A percentile compares a stretch with the other conserved stretches of the same genome.
Evolutionary conservation across 2,113 vertebrate species (phyloP).

Genomic region (Eleginops maclovinus): DNA sequence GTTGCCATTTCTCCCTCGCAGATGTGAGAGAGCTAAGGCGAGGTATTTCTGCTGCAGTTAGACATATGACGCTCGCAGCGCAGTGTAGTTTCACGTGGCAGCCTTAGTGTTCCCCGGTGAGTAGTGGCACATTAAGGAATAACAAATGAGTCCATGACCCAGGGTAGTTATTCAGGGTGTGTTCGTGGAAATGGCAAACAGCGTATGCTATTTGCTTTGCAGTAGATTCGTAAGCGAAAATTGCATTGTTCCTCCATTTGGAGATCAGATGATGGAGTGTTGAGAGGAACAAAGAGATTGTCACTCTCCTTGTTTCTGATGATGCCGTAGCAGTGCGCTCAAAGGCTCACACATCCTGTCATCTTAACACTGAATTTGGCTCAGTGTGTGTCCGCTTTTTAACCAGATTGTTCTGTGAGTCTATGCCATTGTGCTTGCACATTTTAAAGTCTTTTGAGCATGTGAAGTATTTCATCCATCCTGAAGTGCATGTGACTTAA

Average conservation of each 20-base stretch:
- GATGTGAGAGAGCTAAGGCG: constrained; percentile 50
- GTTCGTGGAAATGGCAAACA: constrained; percentile 70
- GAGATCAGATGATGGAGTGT: constrained; percentile 74
- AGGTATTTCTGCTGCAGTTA: constrained; percentile 64
- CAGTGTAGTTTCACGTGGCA: constrained; percentile 62
- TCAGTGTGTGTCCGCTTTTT: constrained; percentile 28
- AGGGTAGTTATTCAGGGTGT: constrained; percentile 74
- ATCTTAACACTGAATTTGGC: constrained; percentile 45
- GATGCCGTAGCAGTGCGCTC: constrained; percentile 42
- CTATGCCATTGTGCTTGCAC: not conserved
- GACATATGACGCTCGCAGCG: constrained; percentile 59
- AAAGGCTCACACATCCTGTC: constrained; percentile 68
- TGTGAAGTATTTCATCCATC: not conserved
- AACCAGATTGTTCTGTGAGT: not conserved
- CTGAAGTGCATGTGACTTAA: constrained; percentile 22
- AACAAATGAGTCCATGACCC: constrained; percentile 80
- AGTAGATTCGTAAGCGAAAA: constrained; percentile 78
- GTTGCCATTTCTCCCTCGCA: constrained; percentile 47
- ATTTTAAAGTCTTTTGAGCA: not conserved
- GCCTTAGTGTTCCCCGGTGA: constrained; percentile 70
- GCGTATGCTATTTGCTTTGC: constrained; percentile 76
- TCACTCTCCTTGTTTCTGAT: constrained; percentile 60
- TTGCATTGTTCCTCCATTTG: constrained; percentile 79
- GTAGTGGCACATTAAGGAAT: constrained; percentile 80
- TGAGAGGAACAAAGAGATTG: constrained; percentile 66